These are phyloP conservation scores for Pseudomyrmex flavicornis DNA, from an alignment of 1,140 invertebrate species.

Conservation along the genomic window DNA sequence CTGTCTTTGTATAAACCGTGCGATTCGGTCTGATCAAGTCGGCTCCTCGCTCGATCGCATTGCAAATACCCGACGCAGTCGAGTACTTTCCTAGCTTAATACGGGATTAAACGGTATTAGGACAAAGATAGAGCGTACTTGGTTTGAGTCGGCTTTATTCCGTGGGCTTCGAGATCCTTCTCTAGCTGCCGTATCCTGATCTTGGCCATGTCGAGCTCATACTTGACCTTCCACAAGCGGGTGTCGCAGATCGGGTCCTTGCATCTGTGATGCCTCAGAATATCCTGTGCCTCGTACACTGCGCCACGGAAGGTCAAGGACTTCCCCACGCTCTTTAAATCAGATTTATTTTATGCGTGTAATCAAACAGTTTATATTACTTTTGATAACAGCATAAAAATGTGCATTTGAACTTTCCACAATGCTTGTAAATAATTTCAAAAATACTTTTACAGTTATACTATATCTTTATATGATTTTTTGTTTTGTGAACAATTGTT, in stretches of 20 bases:
- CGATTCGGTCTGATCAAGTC: conserved; percentile 7
- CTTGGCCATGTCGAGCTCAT: conserved; percentile 94
- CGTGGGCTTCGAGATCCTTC: conserved; percentile 92
- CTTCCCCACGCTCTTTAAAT: conserved; percentile 87
- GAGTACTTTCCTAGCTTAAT: conserved; percentile 51
- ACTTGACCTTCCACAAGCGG: conserved; percentile 94
- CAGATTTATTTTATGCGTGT: not conserved
- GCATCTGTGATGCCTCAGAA: conserved; percentile 87
- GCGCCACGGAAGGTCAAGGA: conserved; percentile 95
- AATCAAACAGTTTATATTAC: not conserved
- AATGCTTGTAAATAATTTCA: conserved; percentile 1
- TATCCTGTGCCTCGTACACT: conserved; percentile 93
- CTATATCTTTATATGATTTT: not conserved
- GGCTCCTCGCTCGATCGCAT: conserved; percentile 42
- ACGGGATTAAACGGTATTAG: conserved; percentile 39
- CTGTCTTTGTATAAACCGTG: conserved; percentile 29
- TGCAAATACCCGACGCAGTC: conserved; percentile 48
- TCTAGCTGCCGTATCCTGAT: conserved; percentile 93
- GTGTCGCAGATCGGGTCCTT: conserved; percentile 93
- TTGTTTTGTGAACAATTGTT: not conserved
- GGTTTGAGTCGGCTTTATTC: conserved; percentile 90
- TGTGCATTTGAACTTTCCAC: not conserved
- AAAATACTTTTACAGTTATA: not conserved
- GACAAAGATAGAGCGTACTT: conserved; percentile 80
- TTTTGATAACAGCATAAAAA: not conserved